Evolutionary conservation across 2,113 vertebrate species (phyloP), one percentile per base, ranked within the genome.

Genomic region (Xenopus laevis): DNA sequence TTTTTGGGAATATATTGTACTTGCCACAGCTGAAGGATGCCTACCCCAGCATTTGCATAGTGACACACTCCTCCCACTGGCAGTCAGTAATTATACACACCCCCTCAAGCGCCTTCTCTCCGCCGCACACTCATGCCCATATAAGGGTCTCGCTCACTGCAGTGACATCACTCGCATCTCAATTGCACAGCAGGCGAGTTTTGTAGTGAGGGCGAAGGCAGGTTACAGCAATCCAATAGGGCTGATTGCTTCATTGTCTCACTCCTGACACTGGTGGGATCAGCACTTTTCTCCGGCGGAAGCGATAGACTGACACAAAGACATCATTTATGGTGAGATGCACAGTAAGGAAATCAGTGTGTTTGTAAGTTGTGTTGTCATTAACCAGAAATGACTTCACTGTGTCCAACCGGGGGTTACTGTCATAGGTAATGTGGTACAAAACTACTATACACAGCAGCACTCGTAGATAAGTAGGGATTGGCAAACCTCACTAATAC

Each of bases 121-220:
- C 5, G 12, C 72, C 20, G 46, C 72, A 33, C 17, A 61, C 40
- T 10, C 63, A 20, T 46, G 40, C 21, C 58, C 27, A 9, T 53
- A 44, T 21, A 23, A 2, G 65, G 53, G 8, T 27, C 2, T 5
- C 40, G 65, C 55, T 60, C 52, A 59, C 53, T 58, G 64, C 72
- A 74, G 59, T 52, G 55, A 68, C 72, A 61, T 68, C 72, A 67
- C 64, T 27, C 15, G 20, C 18, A 50, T 58, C 65, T 65, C 53
- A 44, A 53, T 53, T 33, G 45, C 58, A 61, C 65, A 75, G 46
- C n/a, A 9, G 53, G 15, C 57, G 40, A 7, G 18, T 6, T 46
- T 44, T 66, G 20, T 30, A 27, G 63, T 17, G 17, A 33, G 15
- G 57, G 21, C 16, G 18, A 61, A 52, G 16, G 11, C 20, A 52